These are phyloP conservation scores for Halcyon leucocephala DNA, from an alignment of 2,797 vertebrate genomes.

Conservation along the genomic window DNA sequence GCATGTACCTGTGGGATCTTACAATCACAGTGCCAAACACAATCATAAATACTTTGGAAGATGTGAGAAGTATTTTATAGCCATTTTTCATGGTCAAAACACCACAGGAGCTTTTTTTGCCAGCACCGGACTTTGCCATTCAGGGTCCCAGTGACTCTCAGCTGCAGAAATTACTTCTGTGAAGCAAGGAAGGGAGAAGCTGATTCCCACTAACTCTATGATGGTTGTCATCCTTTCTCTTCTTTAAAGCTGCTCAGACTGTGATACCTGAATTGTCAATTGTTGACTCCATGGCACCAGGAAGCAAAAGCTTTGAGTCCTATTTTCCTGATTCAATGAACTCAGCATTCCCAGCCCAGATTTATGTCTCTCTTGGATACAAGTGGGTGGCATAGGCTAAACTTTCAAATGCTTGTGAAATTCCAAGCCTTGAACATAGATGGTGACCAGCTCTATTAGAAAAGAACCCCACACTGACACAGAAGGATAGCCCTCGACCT, in stretches of 20 bases:
- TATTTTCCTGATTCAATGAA: not conserved
- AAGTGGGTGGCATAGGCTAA: not conserved
- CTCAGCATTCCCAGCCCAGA: not conserved
- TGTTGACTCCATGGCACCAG: not conserved
- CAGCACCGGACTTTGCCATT: not conserved
- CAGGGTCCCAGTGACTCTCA: not conserved
- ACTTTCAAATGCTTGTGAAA: conserved; percentile 28
- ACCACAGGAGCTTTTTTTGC: not conserved
- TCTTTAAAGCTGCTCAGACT: not conserved
- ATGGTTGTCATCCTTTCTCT: not conserved
- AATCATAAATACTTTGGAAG: not conserved
- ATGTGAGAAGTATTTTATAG: not conserved
- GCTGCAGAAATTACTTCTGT: not conserved
- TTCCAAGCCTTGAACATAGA: conserved; percentile 7
- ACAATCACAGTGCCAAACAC: not conserved
- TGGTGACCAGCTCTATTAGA: not conserved
- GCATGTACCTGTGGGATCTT: not conserved
- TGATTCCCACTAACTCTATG: not conserved
- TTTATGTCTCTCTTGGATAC: not conserved
- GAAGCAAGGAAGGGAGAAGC: not conserved
- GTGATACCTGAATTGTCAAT: not conserved
- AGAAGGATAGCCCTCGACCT: not conserved
- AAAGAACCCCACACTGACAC: not conserved
- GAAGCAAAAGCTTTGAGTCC: not conserved
- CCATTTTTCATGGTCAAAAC: not conserved